A percentile compares a stretch with the other conserved stretches of the same genome.
phyloP scores from a whole-genome alignment of 2,888 invertebrate species.

The Conus canariensis region DNA sequence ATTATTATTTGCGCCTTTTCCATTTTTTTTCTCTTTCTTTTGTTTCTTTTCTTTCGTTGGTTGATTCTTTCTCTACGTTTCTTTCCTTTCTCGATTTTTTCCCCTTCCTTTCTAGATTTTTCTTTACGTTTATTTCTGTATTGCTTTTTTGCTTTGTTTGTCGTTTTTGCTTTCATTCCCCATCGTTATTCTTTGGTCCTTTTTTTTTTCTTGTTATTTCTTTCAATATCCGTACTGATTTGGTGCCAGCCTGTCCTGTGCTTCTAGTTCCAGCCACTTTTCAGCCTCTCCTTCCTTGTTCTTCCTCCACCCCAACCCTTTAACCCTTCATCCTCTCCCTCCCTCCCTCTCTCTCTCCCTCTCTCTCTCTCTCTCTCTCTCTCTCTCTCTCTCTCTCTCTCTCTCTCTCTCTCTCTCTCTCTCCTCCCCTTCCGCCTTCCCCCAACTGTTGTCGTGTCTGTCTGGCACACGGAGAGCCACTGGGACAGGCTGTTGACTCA shows the following conservation, averaged over 20 bases:
- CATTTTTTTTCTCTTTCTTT: not conserved
- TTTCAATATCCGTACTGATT: too few relatives aligned
- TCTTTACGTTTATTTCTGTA: not conserved
- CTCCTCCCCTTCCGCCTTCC: not conserved
- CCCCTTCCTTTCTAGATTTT: not conserved
- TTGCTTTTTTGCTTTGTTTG: not conserved
- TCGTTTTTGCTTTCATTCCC: not conserved
- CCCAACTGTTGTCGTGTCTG: too few relatives aligned
- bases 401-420: not conserved
- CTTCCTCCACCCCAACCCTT: not conserved
- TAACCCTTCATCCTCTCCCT: not conserved
- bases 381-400: not conserved
- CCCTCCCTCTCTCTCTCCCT: not conserved
- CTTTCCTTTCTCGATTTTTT: not conserved
- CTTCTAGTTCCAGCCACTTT: too few relatives aligned
- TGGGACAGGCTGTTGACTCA: too few relatives aligned
- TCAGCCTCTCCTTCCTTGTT: not conserved
- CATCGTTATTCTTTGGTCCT: too few relatives aligned
- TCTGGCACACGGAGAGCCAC: too few relatives aligned
- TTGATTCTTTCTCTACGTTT: not conserved
- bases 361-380: not conserved
- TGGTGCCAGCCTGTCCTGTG: too few relatives aligned
- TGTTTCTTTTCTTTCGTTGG: not conserved
- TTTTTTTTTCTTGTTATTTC: too few relatives aligned
- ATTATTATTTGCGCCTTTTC: not conserved